These are phyloP conservation scores for Valencia hispanica DNA, from an alignment of 2,797 vertebrate species.

Conservation along the genomic window DNA sequence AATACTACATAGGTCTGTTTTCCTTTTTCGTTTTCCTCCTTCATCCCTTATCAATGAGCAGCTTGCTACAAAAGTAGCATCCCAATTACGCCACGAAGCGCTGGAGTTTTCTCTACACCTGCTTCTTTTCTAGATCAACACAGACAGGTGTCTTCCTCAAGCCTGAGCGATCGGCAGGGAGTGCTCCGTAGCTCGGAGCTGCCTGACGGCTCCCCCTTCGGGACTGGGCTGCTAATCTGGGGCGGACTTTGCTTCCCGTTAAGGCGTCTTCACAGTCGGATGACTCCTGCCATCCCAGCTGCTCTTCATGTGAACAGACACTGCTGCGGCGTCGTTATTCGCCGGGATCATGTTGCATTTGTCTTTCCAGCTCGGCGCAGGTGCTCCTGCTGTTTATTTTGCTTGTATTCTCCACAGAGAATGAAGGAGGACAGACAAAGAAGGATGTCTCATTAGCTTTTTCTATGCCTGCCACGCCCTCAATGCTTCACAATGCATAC, in stretches of 20 bases:
- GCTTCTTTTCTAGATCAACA: slow-evolving; percentile 31
- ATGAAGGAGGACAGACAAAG: slow-evolving; percentile 40
- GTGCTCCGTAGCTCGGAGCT: slow-evolving; percentile 38
- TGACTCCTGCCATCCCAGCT: slow-evolving; percentile 64
- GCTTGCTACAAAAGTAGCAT: background rate
- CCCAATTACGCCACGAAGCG: slow-evolving; percentile 6
- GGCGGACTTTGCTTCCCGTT: slow-evolving; percentile 53
- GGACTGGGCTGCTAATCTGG: slow-evolving; percentile 51
- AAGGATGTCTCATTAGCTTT: slow-evolving; percentile 31
- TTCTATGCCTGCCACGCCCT: slow-evolving; percentile 6
- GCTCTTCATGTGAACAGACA: slow-evolving; percentile 51
- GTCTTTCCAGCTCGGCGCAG: slow-evolving; percentile 41
- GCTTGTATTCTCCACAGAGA: slow-evolving; percentile 43
- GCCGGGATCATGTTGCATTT: slow-evolving; percentile 42
- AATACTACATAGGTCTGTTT: background rate
- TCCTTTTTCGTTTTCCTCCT: background rate
- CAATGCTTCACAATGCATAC: background rate
- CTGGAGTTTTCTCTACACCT: slow-evolving; percentile 19
- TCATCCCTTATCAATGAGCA: slow-evolving; percentile 7
- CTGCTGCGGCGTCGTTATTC: slow-evolving; percentile 62
- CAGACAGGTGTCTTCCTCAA: slow-evolving; percentile 74
- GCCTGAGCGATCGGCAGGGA: slow-evolving; percentile 60
- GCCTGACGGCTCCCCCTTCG: slow-evolving; percentile 56
- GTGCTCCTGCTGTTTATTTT: slow-evolving; percentile 59
- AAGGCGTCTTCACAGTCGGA: slow-evolving; percentile 57